phyloP scores from a whole-genome alignment of 2,888 invertebrate species.

The Eurytoma adleriae region DNA sequence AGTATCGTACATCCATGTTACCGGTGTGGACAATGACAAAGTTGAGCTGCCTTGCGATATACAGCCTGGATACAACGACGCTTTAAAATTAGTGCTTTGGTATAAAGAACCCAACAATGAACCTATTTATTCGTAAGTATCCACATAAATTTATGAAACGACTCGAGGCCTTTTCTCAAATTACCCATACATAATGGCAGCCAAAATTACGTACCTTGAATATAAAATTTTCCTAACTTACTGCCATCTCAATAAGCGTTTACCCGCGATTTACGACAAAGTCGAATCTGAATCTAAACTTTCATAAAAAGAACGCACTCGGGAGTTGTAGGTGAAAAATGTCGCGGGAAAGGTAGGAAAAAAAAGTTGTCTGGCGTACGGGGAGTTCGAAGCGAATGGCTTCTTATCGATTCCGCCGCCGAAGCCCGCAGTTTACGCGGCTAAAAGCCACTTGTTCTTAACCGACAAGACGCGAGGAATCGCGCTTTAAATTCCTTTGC shows the following conservation, averaged over 20 bases:
- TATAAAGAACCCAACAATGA: constrained; percentile 90
- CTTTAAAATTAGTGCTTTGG: constrained; percentile 93
- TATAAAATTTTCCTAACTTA: neutral
- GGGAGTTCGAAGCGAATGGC: constrained; percentile 21
- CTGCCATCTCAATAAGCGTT: no score
- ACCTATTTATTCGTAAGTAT: constrained; percentile 88
- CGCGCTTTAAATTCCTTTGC: constrained; percentile 48
- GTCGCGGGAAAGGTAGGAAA: neutral
- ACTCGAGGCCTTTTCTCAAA: no score
- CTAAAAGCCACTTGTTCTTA: constrained; percentile 39
- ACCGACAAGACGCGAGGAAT: constrained; percentile 44
- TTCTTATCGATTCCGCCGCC: constrained; percentile 31
- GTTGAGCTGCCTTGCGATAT: constrained; percentile 93
- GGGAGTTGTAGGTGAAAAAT: neutral
- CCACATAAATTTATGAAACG: no score
- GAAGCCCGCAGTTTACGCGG: constrained; percentile 33
- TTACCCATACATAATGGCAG: no score
- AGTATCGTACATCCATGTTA: constrained; percentile 89
- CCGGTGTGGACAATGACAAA: constrained; percentile 89
- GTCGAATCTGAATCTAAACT: no score
- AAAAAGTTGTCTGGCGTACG: neutral
- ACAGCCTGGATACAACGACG: constrained; percentile 87
- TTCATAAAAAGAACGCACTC: neutral
- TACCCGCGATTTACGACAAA: no score
- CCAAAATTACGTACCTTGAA: no score